Percentiles rank a stretch among this genome's conserved stretches.
These are phyloP conservation scores for Dendrolimus houi DNA, from an alignment of 2,888 invertebrate genomes.

Conservation along the genomic window DNA sequence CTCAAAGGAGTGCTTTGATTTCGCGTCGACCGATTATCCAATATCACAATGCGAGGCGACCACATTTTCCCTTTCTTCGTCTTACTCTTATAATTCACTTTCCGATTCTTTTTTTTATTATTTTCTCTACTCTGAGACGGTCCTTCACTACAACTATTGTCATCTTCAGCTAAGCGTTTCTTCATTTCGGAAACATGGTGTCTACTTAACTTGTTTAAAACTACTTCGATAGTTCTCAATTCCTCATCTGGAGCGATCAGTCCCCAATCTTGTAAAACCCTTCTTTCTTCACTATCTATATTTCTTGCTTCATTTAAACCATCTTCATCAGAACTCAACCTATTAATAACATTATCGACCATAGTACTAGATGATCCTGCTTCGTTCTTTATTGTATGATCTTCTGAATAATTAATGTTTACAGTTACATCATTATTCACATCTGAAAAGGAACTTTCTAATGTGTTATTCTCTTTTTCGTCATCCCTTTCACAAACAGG, in stretches of 20 bases:
- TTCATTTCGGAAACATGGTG: conserved; percentile 41
- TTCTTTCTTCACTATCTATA: conserved; percentile 27
- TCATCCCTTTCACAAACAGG: conserved; percentile 14
- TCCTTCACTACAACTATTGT: conserved; percentile 24
- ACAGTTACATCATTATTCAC: conserved; percentile 22
- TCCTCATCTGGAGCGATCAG: conserved; percentile 37
- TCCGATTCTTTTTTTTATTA: conserved; percentile 30
- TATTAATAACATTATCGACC: conserved; percentile 32
- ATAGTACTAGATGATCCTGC: conserved; percentile 42
- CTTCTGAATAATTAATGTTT: conserved; percentile 56
- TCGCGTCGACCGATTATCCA: conserved; percentile 50
- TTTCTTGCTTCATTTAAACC: conserved; percentile 22
- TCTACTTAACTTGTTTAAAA: conserved; percentile 47
- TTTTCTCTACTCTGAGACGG: conserved; percentile 39
- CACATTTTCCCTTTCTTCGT: conserved; percentile 55
- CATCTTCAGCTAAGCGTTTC: conserved; percentile 30
- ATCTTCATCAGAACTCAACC: conserved; percentile 40
- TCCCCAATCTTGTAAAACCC: conserved; percentile 39
- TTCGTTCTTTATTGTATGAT: conserved; percentile 51
- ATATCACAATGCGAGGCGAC: conserved; percentile 59
- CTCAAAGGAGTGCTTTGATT: conserved; percentile 44
- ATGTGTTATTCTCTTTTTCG: conserved; percentile 7
- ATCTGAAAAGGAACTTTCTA: conserved; percentile 58
- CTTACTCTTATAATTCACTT: conserved; percentile 41
- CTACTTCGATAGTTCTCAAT: conserved; percentile 48